A percentile compares a stretch with the other conserved stretches of the same genome.
Evolutionary conservation across 2,113 vertebrate species (phyloP).

Genomic region (Podiceps cristatus): DNA sequence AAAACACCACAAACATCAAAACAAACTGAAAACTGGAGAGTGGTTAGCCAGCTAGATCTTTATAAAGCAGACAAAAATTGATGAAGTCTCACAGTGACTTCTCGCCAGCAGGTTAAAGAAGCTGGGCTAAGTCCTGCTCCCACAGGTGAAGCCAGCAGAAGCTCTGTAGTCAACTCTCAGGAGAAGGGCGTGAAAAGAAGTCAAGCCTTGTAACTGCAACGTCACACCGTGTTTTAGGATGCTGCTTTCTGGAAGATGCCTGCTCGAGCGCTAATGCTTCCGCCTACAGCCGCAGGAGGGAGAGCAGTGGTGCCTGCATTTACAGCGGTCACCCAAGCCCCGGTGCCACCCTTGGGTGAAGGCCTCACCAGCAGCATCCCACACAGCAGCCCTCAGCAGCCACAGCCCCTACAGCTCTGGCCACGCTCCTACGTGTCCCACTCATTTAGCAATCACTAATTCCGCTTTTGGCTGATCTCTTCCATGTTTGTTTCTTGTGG

Average conservation of each 20-base stretch:
- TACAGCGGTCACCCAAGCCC: accelerated
- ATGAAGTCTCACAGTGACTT: neutral
- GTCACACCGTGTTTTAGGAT: neutral
- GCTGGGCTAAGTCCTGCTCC: neutral
- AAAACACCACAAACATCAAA: neutral
- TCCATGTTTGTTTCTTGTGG: neutral
- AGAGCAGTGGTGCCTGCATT: neutral
- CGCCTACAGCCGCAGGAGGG: neutral
- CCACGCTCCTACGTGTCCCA: accelerated
- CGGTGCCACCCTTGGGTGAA: neutral
- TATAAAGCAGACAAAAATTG: neutral
- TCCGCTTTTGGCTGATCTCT: neutral
- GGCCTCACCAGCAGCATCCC: neutral
- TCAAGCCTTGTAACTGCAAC: neutral
- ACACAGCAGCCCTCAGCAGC: neutral
- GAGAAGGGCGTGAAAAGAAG: neutral
- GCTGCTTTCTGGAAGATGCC: neutral
- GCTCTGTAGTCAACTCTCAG: neutral
- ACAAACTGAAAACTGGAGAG: neutral
- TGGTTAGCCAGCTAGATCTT: neutral
- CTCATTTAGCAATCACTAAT: neutral
- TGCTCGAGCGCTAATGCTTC: accelerated
- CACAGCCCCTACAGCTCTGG: accelerated
- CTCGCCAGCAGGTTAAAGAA: neutral
- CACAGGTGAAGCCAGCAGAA: neutral